phyloP scores from a whole-genome alignment of 2,113 vertebrate species.

The Lamprologus tigripictilis region DNA sequence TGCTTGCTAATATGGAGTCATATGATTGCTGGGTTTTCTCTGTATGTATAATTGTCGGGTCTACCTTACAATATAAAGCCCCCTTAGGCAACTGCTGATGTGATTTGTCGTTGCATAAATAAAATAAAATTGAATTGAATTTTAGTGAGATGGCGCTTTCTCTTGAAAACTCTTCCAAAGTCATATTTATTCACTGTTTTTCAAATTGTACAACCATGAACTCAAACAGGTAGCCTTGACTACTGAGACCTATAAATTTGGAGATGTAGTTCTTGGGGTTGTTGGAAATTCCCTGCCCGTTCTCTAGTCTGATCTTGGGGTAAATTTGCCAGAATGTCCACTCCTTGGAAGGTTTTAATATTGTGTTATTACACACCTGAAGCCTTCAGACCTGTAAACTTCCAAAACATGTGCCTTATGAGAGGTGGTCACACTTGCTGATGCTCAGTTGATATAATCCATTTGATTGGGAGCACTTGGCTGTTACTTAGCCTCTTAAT shows the following conservation, averaged over 20 bases:
- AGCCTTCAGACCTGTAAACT: not conserved
- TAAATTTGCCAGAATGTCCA: fast-evolving
- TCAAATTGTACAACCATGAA: not conserved
- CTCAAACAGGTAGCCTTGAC: not conserved
- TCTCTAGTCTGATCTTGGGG: not conserved
- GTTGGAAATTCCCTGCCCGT: not conserved
- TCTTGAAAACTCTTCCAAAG: not conserved
- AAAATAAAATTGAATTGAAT: not conserved
- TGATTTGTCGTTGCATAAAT: not conserved
- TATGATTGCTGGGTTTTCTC: not conserved
- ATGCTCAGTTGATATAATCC: not conserved
- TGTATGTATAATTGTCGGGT: not conserved
- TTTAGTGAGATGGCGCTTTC: not conserved
- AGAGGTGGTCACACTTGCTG: not conserved
- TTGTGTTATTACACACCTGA: not conserved
- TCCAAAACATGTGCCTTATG: not conserved
- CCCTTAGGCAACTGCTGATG: not conserved
- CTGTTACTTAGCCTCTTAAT: not conserved
- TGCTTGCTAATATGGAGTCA: not conserved
- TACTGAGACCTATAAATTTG: not conserved
- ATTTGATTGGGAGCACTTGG: not conserved
- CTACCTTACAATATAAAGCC: not conserved
- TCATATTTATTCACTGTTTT: not conserved
- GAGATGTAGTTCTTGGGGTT: not conserved
- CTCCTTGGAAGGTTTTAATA: not conserved